These are phyloP conservation scores for Scaptomyza cyrtandrae DNA, from an alignment of 2,888 invertebrate species.

Conservation along the genomic window DNA sequence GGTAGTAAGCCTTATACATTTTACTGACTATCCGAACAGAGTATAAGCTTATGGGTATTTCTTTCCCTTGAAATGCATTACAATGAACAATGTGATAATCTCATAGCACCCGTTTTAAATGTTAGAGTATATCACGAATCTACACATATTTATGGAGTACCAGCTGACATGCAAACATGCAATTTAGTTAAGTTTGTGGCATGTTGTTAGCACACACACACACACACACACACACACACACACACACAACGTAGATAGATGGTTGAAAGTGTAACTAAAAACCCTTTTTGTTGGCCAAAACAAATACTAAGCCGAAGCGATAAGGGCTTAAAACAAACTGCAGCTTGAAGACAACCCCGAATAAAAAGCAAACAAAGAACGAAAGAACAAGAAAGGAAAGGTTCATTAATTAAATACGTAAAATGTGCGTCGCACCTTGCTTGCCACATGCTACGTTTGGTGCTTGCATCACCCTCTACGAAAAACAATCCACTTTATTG, in stretches of 20 bases:
- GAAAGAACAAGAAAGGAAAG: background rate
- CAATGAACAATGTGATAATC: slow-evolving; percentile 18
- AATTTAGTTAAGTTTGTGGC: slow-evolving; percentile 51
- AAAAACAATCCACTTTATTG: slow-evolving; percentile 25
- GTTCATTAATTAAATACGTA: slow-evolving; percentile 68
- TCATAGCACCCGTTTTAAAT: slow-evolving; percentile 21
- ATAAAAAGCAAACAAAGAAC: slow-evolving; percentile 5
- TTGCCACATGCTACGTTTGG: slow-evolving; percentile 29
- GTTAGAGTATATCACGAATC: slow-evolving; percentile 23
- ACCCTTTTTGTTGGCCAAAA: slow-evolving; percentile 60
- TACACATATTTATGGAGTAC: slow-evolving; percentile 30
- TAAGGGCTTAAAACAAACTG: slow-evolving; percentile 44
- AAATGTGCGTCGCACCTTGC: slow-evolving; percentile 59
- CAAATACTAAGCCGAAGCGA: slow-evolving; percentile 51
- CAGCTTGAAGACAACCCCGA: slow-evolving; percentile 41
- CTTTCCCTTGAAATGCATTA: background rate
- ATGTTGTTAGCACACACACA: slow-evolving; percentile 12
- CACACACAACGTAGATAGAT: too few species aligned
- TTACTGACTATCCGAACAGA: too few species aligned
- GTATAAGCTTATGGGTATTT: background rate
- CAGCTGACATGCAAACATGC: slow-evolving; percentile 65
- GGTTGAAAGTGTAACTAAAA: slow-evolving; percentile 53
- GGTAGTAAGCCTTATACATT: too few species aligned
- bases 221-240: slow-evolving; percentile 6
- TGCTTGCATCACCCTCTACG: background rate